Percentiles rank a stretch among this genome's conserved stretches.
Conservation (phyloP, 2,888 invertebrate genomes). For the Tipula vernalis region DNA sequence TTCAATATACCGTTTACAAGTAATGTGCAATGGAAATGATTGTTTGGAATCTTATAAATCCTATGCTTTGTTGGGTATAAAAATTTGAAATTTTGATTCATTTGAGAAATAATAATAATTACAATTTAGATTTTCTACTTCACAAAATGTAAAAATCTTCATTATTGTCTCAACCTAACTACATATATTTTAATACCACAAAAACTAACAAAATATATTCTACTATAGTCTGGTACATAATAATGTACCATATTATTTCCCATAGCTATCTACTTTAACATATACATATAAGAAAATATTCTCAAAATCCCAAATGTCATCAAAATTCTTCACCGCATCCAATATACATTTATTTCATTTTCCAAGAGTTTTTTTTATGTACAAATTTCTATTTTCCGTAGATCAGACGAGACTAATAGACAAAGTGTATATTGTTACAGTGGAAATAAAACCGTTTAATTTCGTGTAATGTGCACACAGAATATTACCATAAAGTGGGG, state of each 20-base stretch:
- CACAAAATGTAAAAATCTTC: background rate
- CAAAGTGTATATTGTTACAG: background rate
- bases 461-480: background rate
- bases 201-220: background rate
- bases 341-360: background rate
- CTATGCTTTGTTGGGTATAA: background rate
- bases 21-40: background rate
- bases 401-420: background rate
- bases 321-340: constrained; percentile 9
- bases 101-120: background rate
- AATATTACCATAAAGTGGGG: background rate
- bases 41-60: background rate
- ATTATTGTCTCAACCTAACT: background rate
- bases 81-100: background rate
- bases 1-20: background rate
- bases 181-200: background rate
- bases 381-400: background rate
- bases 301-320: constrained; percentile 10
- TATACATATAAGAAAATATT: background rate
- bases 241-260: background rate
- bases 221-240: background rate
- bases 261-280: constrained; percentile 9
- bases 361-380: background rate
- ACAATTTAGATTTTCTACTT: background rate
- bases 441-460: background rate